These are phyloP conservation scores for Brachionus paranguensis DNA, from an alignment of 1,140 invertebrate species.

Conservation along the genomic window DNA sequence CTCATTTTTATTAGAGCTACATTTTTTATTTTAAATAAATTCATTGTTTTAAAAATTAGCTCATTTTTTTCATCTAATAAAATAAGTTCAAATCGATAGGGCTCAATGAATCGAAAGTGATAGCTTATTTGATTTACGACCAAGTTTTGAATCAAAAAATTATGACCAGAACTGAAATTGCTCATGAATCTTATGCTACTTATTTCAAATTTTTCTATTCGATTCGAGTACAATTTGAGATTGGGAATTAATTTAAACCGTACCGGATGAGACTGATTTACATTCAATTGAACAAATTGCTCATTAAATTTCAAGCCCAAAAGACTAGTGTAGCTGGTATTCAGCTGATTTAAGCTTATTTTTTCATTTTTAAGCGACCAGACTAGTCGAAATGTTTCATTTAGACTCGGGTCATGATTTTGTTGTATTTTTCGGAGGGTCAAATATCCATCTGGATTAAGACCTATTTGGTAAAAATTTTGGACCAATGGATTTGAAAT, in stretches of 20 bases:
- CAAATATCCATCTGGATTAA: background rate
- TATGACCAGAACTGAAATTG: background rate
- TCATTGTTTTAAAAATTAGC: background rate
- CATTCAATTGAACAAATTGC: background rate
- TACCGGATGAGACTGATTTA: background rate
- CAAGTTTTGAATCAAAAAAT: background rate
- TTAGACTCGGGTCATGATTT: background rate
- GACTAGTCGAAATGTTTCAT: background rate
- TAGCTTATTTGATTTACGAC: background rate
- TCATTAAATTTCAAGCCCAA: background rate
- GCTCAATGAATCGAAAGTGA: background rate
- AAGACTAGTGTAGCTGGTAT: background rate
- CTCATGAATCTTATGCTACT: background rate
- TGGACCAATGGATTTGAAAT: background rate
- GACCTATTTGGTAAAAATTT: background rate
- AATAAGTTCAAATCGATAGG: background rate
- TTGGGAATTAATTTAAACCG: background rate
- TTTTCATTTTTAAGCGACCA: slow-evolving; percentile 1
- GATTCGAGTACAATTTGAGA: background rate
- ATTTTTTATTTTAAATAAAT: slow-evolving; percentile 13
- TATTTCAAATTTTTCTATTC: background rate
- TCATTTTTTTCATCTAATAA: background rate
- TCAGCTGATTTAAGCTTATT: slow-evolving; percentile 8
- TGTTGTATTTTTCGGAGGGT: background rate
- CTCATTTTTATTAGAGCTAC: background rate